phyloP scores from a whole-genome alignment of 1,140 invertebrate species.

The Cotesia vestalis region DNA sequence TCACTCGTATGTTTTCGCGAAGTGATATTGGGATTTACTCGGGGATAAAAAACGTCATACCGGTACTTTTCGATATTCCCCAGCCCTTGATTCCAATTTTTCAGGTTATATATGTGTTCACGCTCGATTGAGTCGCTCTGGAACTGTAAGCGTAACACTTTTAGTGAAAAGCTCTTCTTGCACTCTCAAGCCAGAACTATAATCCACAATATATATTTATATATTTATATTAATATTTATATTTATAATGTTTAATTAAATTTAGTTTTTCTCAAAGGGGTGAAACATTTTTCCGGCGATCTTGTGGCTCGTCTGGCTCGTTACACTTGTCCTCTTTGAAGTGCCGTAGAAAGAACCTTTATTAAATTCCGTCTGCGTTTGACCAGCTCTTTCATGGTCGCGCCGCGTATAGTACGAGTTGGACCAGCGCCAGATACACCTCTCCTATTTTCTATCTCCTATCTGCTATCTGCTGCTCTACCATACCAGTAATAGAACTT shows the following conservation, averaged over 20 bases:
- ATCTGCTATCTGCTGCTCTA: no score
- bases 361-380: constrained; percentile 41
- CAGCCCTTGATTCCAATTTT: no score
- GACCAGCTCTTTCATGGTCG: constrained; percentile 30
- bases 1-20: no score
- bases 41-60: no score
- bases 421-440: constrained; percentile 36
- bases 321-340: constrained; percentile 27
- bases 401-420: constrained; percentile 38
- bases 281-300: neutral
- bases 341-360: constrained; percentile 34
- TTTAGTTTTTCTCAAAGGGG: neutral
- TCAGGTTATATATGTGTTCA: no score
- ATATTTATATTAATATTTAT: neutral
- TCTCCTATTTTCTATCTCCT: no score
- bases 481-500: neutral
- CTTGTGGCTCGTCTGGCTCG: constrained; percentile 13
- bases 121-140: no score
- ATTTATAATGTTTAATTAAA: neutral
- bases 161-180: no score
- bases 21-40: no score
- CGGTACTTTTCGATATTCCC: no score
- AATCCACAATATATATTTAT: neutral
- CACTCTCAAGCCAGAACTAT: no score
- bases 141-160: no score